phyloP scores from a whole-genome alignment of 1,140 invertebrate species.

The Aphaenogaster rudis region DNA sequence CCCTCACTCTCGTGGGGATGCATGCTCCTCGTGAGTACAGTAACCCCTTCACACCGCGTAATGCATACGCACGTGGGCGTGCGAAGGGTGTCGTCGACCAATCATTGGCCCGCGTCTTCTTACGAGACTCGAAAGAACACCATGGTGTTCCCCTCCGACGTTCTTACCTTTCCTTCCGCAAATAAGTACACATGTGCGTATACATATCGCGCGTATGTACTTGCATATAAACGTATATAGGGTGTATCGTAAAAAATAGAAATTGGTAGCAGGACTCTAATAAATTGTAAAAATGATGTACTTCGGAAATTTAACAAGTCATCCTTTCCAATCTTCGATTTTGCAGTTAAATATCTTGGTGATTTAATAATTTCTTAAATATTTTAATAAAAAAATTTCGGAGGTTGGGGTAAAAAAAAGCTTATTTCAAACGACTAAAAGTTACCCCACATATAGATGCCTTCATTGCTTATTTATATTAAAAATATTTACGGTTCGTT shows the following conservation, averaged over 20 bases:
- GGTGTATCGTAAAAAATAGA: conserved; percentile 27
- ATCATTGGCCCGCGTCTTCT: conserved; percentile 81
- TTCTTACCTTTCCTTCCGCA: conserved; percentile 54
- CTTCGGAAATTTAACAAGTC: background rate
- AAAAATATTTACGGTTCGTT: background rate
- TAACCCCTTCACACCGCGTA: conserved; percentile 79
- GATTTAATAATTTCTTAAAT: background rate
- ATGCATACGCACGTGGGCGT: conserved; percentile 82
- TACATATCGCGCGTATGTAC: conserved; percentile 36
- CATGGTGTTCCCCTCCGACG: conserved; percentile 67
- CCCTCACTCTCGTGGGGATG: conserved; percentile 76
- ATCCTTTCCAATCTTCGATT: background rate
- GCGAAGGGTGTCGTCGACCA: conserved; percentile 82
- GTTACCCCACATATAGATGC: too few species aligned
- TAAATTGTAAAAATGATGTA: background rate
- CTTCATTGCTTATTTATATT: background rate
- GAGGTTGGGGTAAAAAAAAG: background rate
- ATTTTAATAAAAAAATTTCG: background rate
- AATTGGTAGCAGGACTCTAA: background rate
- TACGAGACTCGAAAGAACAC: conserved; percentile 72
- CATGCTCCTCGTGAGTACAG: conserved; percentile 74
- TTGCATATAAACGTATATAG: conserved; percentile 15
- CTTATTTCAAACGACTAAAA: background rate
- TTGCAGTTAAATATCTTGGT: background rate
- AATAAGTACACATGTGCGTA: conserved; percentile 26